Evolutionary conservation across 2,888 invertebrate genomes (phyloP).

Genomic region (Dolichopus griseipennis): DNA sequence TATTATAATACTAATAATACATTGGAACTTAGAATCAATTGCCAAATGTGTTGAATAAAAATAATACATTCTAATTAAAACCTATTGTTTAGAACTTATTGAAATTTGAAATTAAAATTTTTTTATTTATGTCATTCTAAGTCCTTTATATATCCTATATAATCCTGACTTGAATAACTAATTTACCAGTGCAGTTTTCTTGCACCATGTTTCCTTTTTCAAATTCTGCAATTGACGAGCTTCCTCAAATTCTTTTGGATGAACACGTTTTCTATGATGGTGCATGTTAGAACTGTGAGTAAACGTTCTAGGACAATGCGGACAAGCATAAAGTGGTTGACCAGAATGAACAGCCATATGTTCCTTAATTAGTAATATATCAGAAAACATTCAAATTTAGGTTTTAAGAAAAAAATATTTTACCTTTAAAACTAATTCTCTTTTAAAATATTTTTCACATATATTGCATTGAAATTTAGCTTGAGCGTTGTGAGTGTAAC

Average conservation of each 20-base stretch:
- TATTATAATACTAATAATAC: too few relatives aligned
- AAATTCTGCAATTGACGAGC: constrained; percentile 21
- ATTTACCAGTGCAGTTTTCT: background rate
- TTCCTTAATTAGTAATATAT: constrained; percentile 28
- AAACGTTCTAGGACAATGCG: constrained; percentile 40
- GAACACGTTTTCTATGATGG: constrained; percentile 39
- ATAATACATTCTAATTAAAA: too few relatives aligned
- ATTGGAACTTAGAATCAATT: too few relatives aligned
- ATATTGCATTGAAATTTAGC: constrained; percentile 36
- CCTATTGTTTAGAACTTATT: too few relatives aligned
- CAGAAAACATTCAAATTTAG: background rate
- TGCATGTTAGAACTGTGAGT: constrained; percentile 43
- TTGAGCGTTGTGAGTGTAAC: constrained; percentile 35
- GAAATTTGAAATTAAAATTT: too few relatives aligned
- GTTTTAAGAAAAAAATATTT: background rate
- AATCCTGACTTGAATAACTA: background rate
- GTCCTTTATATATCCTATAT: too few relatives aligned
- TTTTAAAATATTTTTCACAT: constrained; percentile 40
- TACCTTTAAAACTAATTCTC: constrained; percentile 36
- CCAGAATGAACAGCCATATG: constrained; percentile 43
- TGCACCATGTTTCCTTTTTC: constrained; percentile 20
- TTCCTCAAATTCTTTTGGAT: constrained; percentile 38
- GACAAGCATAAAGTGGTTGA: constrained; percentile 40
- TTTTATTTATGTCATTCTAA: too few relatives aligned
- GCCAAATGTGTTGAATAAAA: too few relatives aligned